These are phyloP conservation scores for Haemorhous mexicanus DNA, from an alignment of 2,113 vertebrate genomes.

Conservation along the genomic window DNA sequence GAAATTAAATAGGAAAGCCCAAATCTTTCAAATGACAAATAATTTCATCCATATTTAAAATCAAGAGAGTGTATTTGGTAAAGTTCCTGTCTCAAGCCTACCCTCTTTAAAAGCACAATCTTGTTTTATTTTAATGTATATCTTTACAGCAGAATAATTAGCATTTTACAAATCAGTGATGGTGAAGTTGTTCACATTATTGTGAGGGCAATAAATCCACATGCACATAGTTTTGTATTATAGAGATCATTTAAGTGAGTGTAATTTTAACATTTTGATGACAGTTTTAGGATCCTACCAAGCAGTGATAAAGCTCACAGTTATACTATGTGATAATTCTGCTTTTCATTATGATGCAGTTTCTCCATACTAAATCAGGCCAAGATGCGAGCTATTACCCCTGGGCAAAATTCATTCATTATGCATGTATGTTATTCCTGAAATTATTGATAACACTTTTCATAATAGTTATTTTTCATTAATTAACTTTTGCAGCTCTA, in stretches of 20 bases:
- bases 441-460: constrained; percentile 91
- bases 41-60: background rate
- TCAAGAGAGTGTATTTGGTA: background rate
- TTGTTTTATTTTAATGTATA: constrained; percentile 29
- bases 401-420: constrained; percentile 87
- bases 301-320: constrained; percentile 70
- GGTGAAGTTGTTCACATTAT: constrained; percentile 9
- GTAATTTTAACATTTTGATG: constrained; percentile 69
- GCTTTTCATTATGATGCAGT: constrained; percentile 78
- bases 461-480: constrained; percentile 88
- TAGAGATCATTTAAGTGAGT: constrained; percentile 46
- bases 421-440: constrained; percentile 87
- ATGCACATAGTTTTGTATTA: background rate
- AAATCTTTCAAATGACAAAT: background rate
- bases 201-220: constrained; percentile 44
- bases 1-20: background rate
- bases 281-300: constrained; percentile 74
- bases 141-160: constrained; percentile 43
- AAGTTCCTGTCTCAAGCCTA: background rate
- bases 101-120: background rate
- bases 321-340: constrained; percentile 83
- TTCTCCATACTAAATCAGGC: constrained; percentile 80
- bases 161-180: constrained; percentile 23
- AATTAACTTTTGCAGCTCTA: constrained; percentile 84
- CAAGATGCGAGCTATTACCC: constrained; percentile 83